phyloP scores from a whole-genome alignment of 2,888 invertebrate genomes.

The Agrypnus murinus region DNA sequence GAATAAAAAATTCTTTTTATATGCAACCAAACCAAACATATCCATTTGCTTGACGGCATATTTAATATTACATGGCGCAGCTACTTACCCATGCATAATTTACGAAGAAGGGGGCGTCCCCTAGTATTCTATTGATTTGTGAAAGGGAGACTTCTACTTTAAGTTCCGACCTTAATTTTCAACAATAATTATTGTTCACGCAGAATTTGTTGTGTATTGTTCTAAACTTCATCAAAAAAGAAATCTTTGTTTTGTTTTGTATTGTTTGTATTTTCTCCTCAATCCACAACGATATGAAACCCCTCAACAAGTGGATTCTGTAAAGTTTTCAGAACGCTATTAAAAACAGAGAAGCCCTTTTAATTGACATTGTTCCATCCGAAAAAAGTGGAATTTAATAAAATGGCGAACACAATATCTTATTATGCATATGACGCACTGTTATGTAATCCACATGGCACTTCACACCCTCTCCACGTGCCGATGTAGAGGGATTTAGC shows the following conservation, averaged over 20 bases:
- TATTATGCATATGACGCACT: conserved; percentile 1
- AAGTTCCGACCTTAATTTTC: conserved; percentile 1
- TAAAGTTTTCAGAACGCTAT: too few species aligned
- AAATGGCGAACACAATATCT: not conserved
- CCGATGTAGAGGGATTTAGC: conserved; percentile 23
- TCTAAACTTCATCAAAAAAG: not conserved
- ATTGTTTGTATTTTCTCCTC: too few species aligned
- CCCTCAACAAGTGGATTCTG: too few species aligned
- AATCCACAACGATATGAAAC: too few species aligned
- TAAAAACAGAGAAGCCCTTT: too few species aligned
- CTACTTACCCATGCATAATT: conserved; percentile 19
- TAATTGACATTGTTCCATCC: not conserved
- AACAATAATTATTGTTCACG: not conserved
- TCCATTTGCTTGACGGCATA: not conserved
- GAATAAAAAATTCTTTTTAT: too few species aligned
- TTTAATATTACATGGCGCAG: not conserved
- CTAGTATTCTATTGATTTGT: conserved; percentile 10
- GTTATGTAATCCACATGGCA: conserved; percentile 23
- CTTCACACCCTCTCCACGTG: conserved; percentile 12
- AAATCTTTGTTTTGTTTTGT: too few species aligned
- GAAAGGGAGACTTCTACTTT: conserved; percentile 8
- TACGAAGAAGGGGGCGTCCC: conserved; percentile 11
- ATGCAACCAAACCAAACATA: not conserved
- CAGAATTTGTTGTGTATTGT: conserved; percentile 6
- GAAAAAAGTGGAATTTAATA: not conserved